phyloP scores from a whole-genome alignment of 2,113 vertebrate species.

The Phoenicopterus ruber region DNA sequence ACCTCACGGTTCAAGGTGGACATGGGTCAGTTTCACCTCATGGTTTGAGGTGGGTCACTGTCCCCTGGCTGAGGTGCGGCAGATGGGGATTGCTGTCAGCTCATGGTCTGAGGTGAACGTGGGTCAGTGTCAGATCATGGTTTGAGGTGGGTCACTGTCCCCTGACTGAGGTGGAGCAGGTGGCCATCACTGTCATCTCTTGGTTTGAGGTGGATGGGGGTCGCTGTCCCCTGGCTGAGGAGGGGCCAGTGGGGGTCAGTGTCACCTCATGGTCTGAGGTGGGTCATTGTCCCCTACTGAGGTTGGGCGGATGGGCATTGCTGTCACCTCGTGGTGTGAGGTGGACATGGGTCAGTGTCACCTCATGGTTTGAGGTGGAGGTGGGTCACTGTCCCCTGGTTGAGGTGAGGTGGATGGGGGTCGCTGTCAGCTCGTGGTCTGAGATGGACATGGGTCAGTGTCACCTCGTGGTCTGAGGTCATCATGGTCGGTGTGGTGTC shows the following conservation, averaged over 20 bases:
- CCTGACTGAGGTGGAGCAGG: background rate
- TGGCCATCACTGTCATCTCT: background rate
- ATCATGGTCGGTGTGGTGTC: background rate
- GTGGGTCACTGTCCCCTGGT: background rate
- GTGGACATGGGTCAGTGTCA: no score
- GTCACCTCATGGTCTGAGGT: no score
- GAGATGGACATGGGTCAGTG: background rate
- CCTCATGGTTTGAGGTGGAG: background rate
- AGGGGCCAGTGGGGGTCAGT: no score
- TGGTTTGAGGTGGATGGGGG: background rate
- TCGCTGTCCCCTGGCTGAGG: no score
- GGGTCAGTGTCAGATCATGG: background rate
- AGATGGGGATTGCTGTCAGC: background rate
- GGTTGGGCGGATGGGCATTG: no score
- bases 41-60: background rate
- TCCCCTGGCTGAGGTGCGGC: background rate
- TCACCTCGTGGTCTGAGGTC: background rate
- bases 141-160: background rate
- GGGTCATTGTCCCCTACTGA: no score
- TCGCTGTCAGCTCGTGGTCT: background rate
- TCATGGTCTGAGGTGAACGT: background rate
- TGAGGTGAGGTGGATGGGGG: background rate
- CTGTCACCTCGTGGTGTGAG: no score
- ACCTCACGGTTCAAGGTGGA: background rate
- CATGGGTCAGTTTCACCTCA: background rate